phyloP scores from a whole-genome alignment of 2,797 vertebrate genomes.

The Acanthurus leucopareius region DNA sequence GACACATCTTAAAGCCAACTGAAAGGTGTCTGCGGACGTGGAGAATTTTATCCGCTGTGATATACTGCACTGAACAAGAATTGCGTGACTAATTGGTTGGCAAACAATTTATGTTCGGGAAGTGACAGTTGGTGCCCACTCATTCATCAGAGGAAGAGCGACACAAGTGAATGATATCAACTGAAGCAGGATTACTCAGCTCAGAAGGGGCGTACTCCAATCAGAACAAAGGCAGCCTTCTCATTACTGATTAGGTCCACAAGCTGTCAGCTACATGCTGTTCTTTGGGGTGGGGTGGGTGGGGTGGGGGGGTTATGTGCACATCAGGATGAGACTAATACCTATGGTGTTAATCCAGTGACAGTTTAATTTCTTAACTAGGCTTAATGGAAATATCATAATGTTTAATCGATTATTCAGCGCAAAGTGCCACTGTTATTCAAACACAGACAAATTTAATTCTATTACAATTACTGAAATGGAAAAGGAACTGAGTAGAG shows the following conservation, averaged over 20 bases:
- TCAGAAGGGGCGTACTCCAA: slow-evolving; percentile 37
- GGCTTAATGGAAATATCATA: slow-evolving; percentile 21
- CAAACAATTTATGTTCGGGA: slow-evolving; percentile 37
- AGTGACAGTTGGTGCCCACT: slow-evolving; percentile 51
- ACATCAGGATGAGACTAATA: slow-evolving; percentile 24
- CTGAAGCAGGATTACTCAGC: slow-evolving; percentile 38
- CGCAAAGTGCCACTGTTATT: slow-evolving; percentile 17
- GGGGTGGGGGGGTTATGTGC: slow-evolving; percentile 14
- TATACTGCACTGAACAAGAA: slow-evolving; percentile 11
- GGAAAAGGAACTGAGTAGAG: slow-evolving; percentile 21
- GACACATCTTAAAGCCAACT: slow-evolving; percentile 6
- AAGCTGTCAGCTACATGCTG: slow-evolving; percentile 37
- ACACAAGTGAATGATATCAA: slow-evolving; percentile 41
- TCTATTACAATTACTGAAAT: slow-evolving; percentile 27
- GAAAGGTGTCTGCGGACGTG: slow-evolving; percentile 4
- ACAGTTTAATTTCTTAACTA: slow-evolving; percentile 37
- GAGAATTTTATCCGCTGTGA: slow-evolving; percentile 25
- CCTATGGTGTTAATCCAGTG: slow-evolving; percentile 38
- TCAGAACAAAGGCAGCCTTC: slow-evolving; percentile 35
- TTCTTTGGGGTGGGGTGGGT: background rate
- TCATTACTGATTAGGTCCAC: slow-evolving; percentile 41
- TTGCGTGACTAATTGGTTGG: slow-evolving; percentile 47
- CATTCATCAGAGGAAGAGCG: slow-evolving; percentile 51
- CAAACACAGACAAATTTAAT: slow-evolving; percentile 25
- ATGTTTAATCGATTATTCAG: slow-evolving; percentile 7